A percentile compares a stretch with the other conserved stretches of the same genome.
phyloP scores from a whole-genome alignment of 1,140 invertebrate species.

The Leptinotarsa defecta region DNA sequence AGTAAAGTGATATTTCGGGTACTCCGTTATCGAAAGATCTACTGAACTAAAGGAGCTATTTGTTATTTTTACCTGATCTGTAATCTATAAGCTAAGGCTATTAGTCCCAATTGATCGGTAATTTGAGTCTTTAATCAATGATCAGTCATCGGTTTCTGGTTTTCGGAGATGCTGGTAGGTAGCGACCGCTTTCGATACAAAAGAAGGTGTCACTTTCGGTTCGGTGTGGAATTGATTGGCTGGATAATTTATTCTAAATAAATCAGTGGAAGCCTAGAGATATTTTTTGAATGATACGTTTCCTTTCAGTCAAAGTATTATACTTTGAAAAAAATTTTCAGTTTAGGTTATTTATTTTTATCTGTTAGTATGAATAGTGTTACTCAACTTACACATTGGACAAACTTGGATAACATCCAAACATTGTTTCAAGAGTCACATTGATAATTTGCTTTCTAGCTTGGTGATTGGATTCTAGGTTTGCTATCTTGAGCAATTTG shows the following conservation, averaged over 20 bases:
- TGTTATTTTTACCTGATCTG: slow-evolving; percentile 47
- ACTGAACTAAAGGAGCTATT: slow-evolving; percentile 42
- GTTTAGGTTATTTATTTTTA: no score
- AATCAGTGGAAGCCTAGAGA: no score
- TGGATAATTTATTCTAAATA: not conserved
- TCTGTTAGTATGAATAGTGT: no score
- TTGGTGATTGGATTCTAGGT: no score
- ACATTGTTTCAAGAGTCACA: no score
- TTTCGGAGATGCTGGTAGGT: slow-evolving; percentile 8
- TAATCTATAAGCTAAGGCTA: slow-evolving; percentile 35
- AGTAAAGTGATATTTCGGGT: slow-evolving; percentile 42
- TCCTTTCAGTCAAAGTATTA: no score
- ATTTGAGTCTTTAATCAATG: slow-evolving; percentile 41
- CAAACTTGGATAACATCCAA: no score
- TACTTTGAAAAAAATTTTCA: no score
- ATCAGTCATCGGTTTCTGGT: slow-evolving; percentile 27
- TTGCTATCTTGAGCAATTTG: no score
- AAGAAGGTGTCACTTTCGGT: slow-evolving; percentile 21
- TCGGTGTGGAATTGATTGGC: not conserved
- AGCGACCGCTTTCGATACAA: slow-evolving; percentile 12
- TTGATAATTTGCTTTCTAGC: no score
- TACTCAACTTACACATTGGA: no score
- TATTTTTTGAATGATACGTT: no score
- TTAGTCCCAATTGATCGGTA: slow-evolving; percentile 46
- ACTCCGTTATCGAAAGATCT: slow-evolving; percentile 44